Evolutionary conservation across 2,797 vertebrate genomes (phyloP).

Genomic region (Sylvilagus floridanus): DNA sequence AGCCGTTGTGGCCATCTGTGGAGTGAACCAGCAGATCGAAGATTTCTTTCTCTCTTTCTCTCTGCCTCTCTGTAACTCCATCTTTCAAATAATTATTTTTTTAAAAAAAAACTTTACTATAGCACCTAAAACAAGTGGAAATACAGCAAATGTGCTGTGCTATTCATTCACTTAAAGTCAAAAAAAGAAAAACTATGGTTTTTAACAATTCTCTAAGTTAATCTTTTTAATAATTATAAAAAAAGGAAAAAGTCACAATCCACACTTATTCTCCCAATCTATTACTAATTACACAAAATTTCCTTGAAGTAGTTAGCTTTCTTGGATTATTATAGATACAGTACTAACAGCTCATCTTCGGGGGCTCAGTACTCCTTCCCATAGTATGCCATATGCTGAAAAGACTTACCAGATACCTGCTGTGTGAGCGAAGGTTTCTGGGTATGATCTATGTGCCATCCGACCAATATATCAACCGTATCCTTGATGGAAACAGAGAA

Average conservation of each 20-base stretch:
- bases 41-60: no score
- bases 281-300: not conserved
- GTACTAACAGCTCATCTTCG: not conserved
- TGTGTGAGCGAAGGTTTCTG: constrained; percentile 96
- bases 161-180: not conserved
- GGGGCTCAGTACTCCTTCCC: not conserved
- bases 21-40: no score
- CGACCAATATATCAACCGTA: constrained; percentile 98
- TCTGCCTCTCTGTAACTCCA: no score
- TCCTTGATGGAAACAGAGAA: constrained; percentile 90
- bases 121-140: not conserved
- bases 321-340: not conserved
- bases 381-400: not conserved
- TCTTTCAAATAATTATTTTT: no score
- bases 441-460: constrained; percentile 99
- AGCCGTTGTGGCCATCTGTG: no score
- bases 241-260: not conserved
- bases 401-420: constrained; percentile 96
- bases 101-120: not conserved
- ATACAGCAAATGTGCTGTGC: not conserved
- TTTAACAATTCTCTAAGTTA: constrained; percentile 13
- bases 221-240: not conserved
- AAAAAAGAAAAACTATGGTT: not conserved
- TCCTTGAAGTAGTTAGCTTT: constrained; percentile 41
- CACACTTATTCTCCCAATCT: not conserved